Evolutionary conservation across 2,113 vertebrate species (phyloP).

Genomic region (Gobius niger): DNA sequence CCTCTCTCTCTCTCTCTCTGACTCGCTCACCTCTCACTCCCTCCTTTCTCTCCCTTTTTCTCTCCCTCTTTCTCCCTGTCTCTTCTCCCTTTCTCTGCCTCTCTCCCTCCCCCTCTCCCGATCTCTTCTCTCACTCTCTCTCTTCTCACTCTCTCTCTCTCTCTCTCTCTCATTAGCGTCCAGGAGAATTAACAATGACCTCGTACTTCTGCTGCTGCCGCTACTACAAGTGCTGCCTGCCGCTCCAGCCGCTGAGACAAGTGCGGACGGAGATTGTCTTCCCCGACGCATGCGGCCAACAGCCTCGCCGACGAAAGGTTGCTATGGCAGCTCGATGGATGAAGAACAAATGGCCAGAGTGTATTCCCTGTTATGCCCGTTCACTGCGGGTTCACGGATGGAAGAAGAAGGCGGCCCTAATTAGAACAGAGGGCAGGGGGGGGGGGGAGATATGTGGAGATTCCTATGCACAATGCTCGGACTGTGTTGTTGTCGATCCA

Average conservation of each 20-base stretch:
- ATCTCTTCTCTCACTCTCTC: neutral
- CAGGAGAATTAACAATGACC: neutral
- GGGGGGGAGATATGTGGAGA: conserved; percentile 46
- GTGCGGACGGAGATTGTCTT: conserved; percentile 44
- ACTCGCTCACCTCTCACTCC: neutral
- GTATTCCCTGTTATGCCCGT: conserved; percentile 38
- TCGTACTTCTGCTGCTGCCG: neutral
- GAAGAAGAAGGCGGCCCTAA: conserved; percentile 60
- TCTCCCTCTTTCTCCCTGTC: neutral
- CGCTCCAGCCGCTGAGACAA: conserved; percentile 14
- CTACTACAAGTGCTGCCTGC: neutral
- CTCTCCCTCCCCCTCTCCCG: neutral
- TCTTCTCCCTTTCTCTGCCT: neutral
- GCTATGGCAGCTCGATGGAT: conserved; percentile 68
- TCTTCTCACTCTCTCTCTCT: neutral
- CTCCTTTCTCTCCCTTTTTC: neutral
- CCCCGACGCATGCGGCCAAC: conserved; percentile 44
- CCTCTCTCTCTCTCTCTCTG: neutral
- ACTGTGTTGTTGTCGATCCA: conserved; percentile 47
- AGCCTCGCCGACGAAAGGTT: conserved; percentile 55
- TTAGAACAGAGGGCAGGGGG: conserved; percentile 47
- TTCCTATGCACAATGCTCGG: conserved; percentile 64
- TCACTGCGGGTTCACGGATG: conserved; percentile 55
- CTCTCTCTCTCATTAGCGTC: neutral
- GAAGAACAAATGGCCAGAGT: conserved; percentile 63